phyloP scores from a whole-genome alignment of 2,797 vertebrate genomes.

The Tapirus indicus region DNA sequence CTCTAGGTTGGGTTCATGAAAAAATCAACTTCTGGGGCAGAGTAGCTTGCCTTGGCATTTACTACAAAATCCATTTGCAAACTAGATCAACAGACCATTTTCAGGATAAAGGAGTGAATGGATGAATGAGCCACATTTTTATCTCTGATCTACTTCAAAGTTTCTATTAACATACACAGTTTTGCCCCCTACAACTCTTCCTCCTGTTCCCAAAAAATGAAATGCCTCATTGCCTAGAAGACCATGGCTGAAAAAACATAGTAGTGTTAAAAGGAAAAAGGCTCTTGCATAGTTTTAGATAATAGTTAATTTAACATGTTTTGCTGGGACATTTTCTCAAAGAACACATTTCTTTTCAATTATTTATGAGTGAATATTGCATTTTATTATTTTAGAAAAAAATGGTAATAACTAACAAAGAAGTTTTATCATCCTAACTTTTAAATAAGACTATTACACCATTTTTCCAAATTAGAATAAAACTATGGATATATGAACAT shows the following conservation, averaged over 20 bases:
- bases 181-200: not conserved
- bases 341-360: not conserved
- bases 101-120: not conserved
- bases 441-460: not conserved
- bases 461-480: not conserved
- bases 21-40: not conserved
- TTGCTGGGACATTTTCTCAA: not conserved
- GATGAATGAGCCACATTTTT: constrained; percentile 23
- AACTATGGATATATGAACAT: not conserved
- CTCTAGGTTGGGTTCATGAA: not conserved
- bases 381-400: not conserved
- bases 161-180: constrained; percentile 4
- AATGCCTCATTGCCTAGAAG: not conserved
- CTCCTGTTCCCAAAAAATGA: not conserved
- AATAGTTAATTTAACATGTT: not conserved
- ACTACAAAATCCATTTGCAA: constrained; percentile 20
- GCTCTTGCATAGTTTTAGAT: not conserved
- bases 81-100: constrained; percentile 39
- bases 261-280: not conserved
- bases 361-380: not conserved
- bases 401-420: not conserved
- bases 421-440: not conserved
- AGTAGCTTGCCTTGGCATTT: constrained; percentile 29
- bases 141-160: constrained; percentile 35
- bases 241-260: not conserved